Percentiles rank a stretch among this genome's conserved stretches.
Evolutionary conservation across 2,113 vertebrate genomes (phyloP).

Genomic region (Nyctibius bracteatus): DNA sequence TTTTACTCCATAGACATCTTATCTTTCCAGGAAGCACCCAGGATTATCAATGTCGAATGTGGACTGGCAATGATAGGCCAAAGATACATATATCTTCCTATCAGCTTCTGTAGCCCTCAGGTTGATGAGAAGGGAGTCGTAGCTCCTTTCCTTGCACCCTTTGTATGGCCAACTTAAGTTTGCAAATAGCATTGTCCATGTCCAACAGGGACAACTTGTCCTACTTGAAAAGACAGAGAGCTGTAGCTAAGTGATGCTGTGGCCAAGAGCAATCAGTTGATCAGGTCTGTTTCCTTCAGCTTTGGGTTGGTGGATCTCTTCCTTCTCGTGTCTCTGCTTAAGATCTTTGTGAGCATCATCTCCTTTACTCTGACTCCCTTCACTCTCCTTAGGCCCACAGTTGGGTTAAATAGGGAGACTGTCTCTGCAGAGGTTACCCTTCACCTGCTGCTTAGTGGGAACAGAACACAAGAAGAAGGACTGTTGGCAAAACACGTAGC

Average conservation of each 20-base stretch:
- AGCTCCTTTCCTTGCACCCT: neutral
- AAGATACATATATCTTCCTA: neutral
- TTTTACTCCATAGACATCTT: neutral
- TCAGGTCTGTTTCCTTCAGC: neutral
- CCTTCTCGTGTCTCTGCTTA: neutral
- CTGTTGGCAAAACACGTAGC: neutral
- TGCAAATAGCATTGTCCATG: neutral
- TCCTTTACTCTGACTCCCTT: neutral
- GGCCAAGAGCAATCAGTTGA: neutral
- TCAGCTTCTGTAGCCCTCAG: neutral
- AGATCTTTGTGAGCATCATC: neutral
- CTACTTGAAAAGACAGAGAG: neutral
- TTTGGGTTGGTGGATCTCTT: neutral
- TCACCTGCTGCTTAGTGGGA: neutral
- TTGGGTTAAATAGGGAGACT: neutral
- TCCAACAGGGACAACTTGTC: neutral
- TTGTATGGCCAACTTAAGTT: neutral
- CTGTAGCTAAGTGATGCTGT: neutral
- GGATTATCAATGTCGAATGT: neutral
- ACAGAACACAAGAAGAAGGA: neutral
- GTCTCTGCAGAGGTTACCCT: neutral
- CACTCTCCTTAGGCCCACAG: neutral
- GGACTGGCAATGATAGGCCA: neutral
- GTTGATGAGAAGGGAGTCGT: neutral
- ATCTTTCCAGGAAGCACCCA: neutral